Evolutionary conservation across 2,797 vertebrate genomes (phyloP).

Genomic region (Hozukius guyotensis): DNA sequence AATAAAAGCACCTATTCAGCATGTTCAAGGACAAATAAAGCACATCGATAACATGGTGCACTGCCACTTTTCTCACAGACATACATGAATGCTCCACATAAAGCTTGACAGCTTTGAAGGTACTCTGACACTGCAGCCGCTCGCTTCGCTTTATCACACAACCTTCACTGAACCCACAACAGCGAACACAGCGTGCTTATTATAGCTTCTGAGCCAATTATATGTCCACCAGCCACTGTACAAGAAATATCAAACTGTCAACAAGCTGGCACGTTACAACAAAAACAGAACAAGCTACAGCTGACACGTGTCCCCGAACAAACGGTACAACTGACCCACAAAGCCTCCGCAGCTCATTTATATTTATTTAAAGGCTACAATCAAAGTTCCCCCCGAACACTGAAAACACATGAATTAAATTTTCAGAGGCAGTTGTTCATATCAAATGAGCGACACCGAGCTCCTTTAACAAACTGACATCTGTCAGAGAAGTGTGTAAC

Average conservation of each 20-base stretch:
- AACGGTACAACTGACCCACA: constrained; percentile 34
- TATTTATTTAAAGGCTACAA: constrained; percentile 68
- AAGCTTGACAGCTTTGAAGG: constrained; percentile 44
- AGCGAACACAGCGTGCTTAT: constrained; percentile 35
- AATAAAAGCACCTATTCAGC: constrained; percentile 28
- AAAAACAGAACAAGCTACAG: constrained; percentile 16
- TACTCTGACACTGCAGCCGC: constrained; percentile 18
- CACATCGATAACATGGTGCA: constrained; percentile 33
- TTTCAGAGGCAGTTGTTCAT: constrained; percentile 74
- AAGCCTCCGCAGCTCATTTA: constrained; percentile 45
- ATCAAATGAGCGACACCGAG: constrained; percentile 71
- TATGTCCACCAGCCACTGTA: constrained; percentile 16
- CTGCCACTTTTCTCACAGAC: constrained; percentile 32
- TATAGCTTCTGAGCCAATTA: constrained; percentile 51
- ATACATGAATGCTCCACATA: constrained; percentile 45
- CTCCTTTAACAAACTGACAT: constrained; percentile 78
- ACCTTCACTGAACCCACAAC: constrained; percentile 20
- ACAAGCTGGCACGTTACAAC: constrained; percentile 35
- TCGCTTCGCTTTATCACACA: constrained; percentile 32
- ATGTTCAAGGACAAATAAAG: constrained; percentile 63
- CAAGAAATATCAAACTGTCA: constrained; percentile 51
- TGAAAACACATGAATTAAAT: constrained; percentile 67
- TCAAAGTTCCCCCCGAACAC: constrained; percentile 59
- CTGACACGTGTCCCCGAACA: constrained; percentile 43
- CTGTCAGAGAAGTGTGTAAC: constrained; percentile 82